Conservation (phyloP, 2,113 vertebrate genomes). For the Scomber japonicus region DNA sequence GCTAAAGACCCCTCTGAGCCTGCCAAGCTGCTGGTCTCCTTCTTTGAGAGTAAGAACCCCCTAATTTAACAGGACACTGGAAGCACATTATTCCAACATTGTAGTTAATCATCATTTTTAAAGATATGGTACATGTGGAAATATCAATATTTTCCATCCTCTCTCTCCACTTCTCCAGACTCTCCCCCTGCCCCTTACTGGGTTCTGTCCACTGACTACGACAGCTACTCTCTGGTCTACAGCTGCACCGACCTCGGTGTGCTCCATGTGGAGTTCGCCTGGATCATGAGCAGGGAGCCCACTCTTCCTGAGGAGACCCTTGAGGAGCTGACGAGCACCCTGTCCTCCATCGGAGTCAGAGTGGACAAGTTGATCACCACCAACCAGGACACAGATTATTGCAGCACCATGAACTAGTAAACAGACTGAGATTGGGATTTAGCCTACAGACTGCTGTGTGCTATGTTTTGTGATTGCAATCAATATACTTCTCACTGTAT, state of each 20-base stretch:
- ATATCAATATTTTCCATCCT: not conserved
- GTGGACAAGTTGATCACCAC: constrained; percentile 81
- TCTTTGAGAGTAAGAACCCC: constrained; percentile 70
- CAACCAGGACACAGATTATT: constrained; percentile 82
- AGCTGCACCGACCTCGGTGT: constrained; percentile 85
- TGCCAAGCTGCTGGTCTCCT: constrained; percentile 77
- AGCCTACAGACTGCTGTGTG: not conserved
- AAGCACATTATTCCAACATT: not conserved
- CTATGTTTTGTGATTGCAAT: not conserved
- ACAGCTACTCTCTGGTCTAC: constrained; percentile 89
- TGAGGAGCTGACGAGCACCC: constrained; percentile 80
- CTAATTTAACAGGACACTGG: not conserved
- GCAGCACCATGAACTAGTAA: constrained; percentile 69
- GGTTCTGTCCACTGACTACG: constrained; percentile 90
- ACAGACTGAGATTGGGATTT: not conserved
- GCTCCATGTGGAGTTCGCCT: constrained; percentile 83
- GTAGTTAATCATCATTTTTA: not conserved
- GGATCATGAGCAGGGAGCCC: constrained; percentile 89
- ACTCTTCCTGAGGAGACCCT: constrained; percentile 78
- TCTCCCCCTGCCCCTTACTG: constrained; percentile 86
- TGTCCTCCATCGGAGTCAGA: constrained; percentile 83
- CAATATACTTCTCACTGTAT: not conserved
- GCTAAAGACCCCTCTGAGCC: constrained; percentile 69
- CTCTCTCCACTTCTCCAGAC: constrained; percentile 69
- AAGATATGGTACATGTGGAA: not conserved